phyloP scores from a whole-genome alignment of 2,113 vertebrate genomes.

The Colinus virginianus region DNA sequence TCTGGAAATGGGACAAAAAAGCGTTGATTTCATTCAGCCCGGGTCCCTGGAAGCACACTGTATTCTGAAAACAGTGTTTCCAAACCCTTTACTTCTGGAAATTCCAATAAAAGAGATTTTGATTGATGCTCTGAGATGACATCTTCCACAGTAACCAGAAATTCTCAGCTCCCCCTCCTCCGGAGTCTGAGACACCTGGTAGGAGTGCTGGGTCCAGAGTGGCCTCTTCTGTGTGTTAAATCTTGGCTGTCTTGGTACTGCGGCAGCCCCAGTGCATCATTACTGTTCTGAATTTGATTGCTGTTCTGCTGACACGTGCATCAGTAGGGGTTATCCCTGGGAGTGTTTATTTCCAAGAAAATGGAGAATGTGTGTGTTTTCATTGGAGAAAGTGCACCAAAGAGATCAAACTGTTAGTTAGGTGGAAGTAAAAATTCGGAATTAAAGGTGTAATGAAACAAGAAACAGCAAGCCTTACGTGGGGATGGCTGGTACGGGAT shows the following conservation, averaged over 20 bases:
- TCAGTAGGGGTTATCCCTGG: background rate
- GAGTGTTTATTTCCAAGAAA: too few relatives aligned
- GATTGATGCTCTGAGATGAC: background rate
- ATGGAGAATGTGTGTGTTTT: background rate
- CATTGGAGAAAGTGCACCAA: background rate
- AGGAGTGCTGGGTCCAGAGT: background rate
- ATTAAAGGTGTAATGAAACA: background rate
- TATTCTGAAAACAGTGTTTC: background rate
- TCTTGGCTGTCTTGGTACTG: background rate
- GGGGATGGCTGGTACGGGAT: background rate
- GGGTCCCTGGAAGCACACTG: background rate
- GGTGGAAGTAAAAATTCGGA: background rate
- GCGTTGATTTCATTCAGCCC: background rate
- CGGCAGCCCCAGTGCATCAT: background rate
- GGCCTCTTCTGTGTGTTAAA: background rate
- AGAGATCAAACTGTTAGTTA: background rate
- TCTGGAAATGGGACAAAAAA: background rate
- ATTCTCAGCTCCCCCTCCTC: background rate
- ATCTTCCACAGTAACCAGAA: background rate
- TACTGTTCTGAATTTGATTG: background rate
- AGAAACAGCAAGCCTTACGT: background rate
- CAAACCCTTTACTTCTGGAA: background rate
- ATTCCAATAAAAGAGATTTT: background rate
- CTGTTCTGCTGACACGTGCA: background rate
- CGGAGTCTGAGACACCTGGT: background rate